Evolutionary conservation across 2,797 vertebrate genomes (phyloP).

Genomic region (Coregonus ussuriensis): DNA sequence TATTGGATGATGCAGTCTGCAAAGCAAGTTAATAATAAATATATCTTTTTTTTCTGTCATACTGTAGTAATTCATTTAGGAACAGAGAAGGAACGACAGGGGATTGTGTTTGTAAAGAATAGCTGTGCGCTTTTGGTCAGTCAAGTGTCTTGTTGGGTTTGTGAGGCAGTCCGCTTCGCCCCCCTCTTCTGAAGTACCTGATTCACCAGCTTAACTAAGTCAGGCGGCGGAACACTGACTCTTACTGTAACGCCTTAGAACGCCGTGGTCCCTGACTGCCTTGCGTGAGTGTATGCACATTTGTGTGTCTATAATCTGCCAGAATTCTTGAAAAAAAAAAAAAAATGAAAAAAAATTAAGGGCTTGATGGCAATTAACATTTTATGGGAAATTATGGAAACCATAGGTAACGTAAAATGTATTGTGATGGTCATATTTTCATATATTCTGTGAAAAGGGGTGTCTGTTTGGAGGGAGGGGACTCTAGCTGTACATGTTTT

Average conservation of each 20-base stretch:
- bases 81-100: constrained; percentile 50
- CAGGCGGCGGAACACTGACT: constrained; percentile 68
- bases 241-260: constrained; percentile 76
- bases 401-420: constrained; percentile 76
- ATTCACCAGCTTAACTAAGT: constrained; percentile 81
- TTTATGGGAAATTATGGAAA: constrained; percentile 77
- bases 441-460: constrained; percentile 71
- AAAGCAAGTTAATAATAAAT: constrained; percentile 60
- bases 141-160: constrained; percentile 67
- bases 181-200: constrained; percentile 63
- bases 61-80: constrained; percentile 72
- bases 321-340: constrained; percentile 73
- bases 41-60: constrained; percentile 69
- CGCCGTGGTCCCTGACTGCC: constrained; percentile 71
- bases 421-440: constrained; percentile 78
- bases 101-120: constrained; percentile 54
- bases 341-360: constrained; percentile 68
- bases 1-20: constrained; percentile 76
- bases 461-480: constrained; percentile 58
- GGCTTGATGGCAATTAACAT: constrained; percentile 80
- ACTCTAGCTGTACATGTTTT: constrained; percentile 41
- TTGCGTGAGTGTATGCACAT: constrained; percentile 59
- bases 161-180: constrained; percentile 69
- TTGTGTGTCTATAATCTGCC: constrained; percentile 66
- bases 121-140: constrained; percentile 60